phyloP scores from a whole-genome alignment of 2,797 vertebrate species.

The Danio aesculapii region DNA sequence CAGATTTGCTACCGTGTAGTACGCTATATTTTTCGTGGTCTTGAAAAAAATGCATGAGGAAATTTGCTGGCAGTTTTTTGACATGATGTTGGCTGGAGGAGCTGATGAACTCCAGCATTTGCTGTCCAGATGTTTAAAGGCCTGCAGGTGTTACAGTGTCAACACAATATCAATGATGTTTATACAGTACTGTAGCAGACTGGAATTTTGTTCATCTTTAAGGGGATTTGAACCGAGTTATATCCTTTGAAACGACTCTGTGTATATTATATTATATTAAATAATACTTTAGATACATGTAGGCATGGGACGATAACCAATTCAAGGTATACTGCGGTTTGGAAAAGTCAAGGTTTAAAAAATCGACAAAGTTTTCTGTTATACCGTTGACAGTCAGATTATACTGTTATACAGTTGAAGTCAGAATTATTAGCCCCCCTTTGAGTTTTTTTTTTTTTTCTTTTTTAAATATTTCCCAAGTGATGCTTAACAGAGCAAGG shows the following conservation, averaged over 20 bases:
- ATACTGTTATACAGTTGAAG: too few relatives aligned
- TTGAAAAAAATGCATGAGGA: neutral
- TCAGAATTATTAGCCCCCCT: too few relatives aligned
- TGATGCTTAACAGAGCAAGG: too few relatives aligned
- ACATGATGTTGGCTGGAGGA: neutral
- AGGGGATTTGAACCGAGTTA: neutral
- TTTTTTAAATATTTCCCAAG: too few relatives aligned
- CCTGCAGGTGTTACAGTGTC: slow-evolving; percentile 1
- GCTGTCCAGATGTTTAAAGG: slow-evolving; percentile 18
- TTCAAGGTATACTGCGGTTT: too few relatives aligned
- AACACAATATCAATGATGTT: slow-evolving; percentile 1
- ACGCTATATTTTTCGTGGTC: neutral
- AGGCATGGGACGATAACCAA: too few relatives aligned
- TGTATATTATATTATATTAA: neutral
- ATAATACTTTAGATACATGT: neutral
- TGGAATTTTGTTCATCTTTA: neutral
- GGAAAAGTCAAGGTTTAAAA: too few relatives aligned
- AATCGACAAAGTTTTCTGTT: too few relatives aligned
- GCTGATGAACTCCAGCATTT: neutral
- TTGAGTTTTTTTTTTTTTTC: too few relatives aligned
- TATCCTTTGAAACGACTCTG: neutral
- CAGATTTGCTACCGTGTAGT: slow-evolving; percentile 1
- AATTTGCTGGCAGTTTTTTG: neutral
- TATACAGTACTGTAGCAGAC: too few relatives aligned
- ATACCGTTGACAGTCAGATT: too few relatives aligned